Evolutionary conservation across 2,888 invertebrate genomes (phyloP).

Genomic region (Nebria brevicollis): DNA sequence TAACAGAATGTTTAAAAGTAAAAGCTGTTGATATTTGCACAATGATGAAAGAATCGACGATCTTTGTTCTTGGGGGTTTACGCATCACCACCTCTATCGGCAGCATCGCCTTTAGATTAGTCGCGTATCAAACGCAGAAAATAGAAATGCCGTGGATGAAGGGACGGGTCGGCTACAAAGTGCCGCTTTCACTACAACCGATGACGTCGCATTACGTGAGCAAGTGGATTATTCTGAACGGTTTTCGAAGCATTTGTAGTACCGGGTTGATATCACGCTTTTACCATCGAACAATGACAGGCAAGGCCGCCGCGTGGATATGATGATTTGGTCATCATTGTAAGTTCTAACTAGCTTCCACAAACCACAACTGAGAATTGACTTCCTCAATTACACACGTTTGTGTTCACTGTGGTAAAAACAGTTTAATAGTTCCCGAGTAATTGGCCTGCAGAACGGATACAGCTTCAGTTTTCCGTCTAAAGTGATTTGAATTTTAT

Average conservation of each 20-base stretch:
- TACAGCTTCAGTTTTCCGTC: neutral
- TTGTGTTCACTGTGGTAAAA: neutral
- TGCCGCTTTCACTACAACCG: constrained; percentile 25
- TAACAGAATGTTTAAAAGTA: neutral
- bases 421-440: neutral
- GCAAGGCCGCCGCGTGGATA: neutral
- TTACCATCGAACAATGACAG: constrained; percentile 12
- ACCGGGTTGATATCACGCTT: constrained; percentile 13
- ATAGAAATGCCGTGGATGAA: neutral
- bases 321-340: constrained; percentile 6
- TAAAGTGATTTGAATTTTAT: neutral
- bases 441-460: neutral
- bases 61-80: neutral
- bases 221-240: constrained; percentile 31
- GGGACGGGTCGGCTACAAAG: neutral
- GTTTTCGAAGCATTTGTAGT: constrained; percentile 27
- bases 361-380: neutral
- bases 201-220: constrained; percentile 35
- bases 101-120: neutral
- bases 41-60: neutral
- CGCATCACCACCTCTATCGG: neutral
- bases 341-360: neutral
- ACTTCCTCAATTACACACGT: neutral
- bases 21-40: neutral
- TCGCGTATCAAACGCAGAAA: constrained; percentile 4